Percentiles rank a stretch among this genome's conserved stretches.
Conservation (phyloP, 2,888 invertebrate species). For the Synergus japonicus region DNA sequence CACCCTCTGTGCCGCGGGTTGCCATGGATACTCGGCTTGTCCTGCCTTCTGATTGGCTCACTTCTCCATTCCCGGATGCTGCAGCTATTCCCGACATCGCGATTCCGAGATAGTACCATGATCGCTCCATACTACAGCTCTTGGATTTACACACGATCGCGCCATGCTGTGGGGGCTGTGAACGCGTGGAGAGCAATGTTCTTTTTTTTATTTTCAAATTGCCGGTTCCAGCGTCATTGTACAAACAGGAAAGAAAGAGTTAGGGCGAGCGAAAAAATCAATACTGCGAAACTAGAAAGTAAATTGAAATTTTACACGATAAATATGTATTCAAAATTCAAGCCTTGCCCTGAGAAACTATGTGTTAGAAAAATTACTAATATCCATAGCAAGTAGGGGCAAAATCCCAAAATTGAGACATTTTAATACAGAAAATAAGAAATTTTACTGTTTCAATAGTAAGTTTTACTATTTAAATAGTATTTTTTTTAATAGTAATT, state of each 20-base stretch:
- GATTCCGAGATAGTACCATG: constrained; percentile 54
- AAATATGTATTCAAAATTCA: not conserved
- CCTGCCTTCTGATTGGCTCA: constrained; percentile 63
- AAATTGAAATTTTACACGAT: constrained; percentile 14
- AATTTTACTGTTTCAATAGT: no score
- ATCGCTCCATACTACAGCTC: constrained; percentile 53
- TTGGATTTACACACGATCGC: constrained; percentile 50
- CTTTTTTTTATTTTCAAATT: constrained; percentile 27
- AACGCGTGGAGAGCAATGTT: constrained; percentile 31
- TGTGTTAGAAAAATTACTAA: no score
- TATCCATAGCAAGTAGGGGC: no score
- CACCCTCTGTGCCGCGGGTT: constrained; percentile 70
- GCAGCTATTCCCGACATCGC: constrained; percentile 50
- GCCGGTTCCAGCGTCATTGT: constrained; percentile 35
- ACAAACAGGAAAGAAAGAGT: constrained; percentile 8
- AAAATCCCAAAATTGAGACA: no score
- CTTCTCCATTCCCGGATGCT: constrained; percentile 55
- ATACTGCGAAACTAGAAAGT: constrained; percentile 17
- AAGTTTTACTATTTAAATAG: no score
- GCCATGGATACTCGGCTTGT: constrained; percentile 69
- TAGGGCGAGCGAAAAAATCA: constrained; percentile 15
- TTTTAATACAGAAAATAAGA: no score
- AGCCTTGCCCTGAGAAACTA: no score
- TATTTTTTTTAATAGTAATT: no score
- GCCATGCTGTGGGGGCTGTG: constrained; percentile 34